Evolutionary conservation across 2,113 vertebrate genomes (phyloP).

Genomic region (Cepphus grylle): DNA sequence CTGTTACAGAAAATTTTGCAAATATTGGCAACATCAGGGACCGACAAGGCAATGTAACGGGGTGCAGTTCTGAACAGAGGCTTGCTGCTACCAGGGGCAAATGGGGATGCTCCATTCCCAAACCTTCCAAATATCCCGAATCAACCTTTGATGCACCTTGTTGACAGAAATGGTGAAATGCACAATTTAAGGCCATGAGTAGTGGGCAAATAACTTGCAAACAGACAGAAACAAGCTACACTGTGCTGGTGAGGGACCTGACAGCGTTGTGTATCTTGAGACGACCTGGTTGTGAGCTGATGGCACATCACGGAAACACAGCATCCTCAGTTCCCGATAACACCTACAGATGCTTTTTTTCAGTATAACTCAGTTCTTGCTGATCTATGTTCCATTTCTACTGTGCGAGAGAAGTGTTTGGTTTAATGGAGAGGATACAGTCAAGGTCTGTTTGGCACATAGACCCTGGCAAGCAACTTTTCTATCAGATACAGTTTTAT

Average conservation of each 20-base stretch:
- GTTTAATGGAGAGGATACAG: neutral
- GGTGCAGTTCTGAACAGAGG: neutral
- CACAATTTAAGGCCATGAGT: neutral
- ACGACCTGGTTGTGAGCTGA: neutral
- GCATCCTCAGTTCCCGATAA: accelerated
- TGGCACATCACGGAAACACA: neutral
- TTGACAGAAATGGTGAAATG: neutral
- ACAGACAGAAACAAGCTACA: neutral
- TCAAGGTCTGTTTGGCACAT: neutral
- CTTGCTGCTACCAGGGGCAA: neutral
- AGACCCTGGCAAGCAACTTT: neutral
- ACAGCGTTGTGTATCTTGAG: neutral
- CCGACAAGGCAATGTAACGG: neutral
- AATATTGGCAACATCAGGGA: neutral
- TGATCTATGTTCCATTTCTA: neutral
- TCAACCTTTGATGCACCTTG: neutral
- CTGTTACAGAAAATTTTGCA: neutral
- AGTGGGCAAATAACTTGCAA: neutral
- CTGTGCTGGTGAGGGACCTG: neutral
- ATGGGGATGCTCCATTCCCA: neutral
- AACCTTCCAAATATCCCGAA: neutral
- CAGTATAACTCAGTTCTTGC: neutral
- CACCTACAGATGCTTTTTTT: accelerated
- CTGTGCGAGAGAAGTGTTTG: neutral
- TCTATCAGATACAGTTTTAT: neutral